Conservation (phyloP, 2,888 invertebrate species). For the Drosophila borborema region DNA sequence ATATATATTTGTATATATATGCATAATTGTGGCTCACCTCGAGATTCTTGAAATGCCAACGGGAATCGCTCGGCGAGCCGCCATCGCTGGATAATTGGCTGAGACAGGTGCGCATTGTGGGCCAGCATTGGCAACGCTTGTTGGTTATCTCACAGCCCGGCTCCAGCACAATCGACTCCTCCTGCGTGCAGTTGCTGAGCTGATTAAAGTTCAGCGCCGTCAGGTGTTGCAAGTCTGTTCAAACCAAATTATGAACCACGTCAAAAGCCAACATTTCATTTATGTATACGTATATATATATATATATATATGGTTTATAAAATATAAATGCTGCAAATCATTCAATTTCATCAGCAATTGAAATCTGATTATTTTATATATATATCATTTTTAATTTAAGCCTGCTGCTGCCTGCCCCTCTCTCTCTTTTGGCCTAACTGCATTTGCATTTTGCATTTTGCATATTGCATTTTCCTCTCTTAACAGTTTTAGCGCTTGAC, state of each 20-base stretch:
- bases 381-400: background rate
- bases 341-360: background rate
- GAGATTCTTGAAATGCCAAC: conserved; percentile 85
- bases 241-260: conserved; percentile 16
- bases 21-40: conserved; percentile 72
- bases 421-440: background rate
- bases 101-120: conserved; percentile 83
- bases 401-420: background rate
- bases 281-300: background rate
- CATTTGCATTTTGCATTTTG: conserved; percentile 7
- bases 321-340: conserved; percentile 6
- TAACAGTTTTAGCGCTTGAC: conserved; percentile 1
- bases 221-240: conserved; percentile 82
- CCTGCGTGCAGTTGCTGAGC: conserved; percentile 83
- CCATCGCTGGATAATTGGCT: conserved; percentile 74
- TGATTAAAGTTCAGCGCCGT: conserved; percentile 72
- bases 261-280: conserved; percentile 1
- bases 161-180: conserved; percentile 82
- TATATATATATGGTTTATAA: background rate
- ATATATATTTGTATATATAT: background rate
- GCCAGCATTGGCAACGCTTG: conserved; percentile 85
- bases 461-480: background rate
- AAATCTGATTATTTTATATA: background rate
- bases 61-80: conserved; percentile 77
- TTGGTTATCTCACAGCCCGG: conserved; percentile 85